phyloP scores from a whole-genome alignment of 2,113 vertebrate genomes.

The Cryptomyrus ogoouensis region DNA sequence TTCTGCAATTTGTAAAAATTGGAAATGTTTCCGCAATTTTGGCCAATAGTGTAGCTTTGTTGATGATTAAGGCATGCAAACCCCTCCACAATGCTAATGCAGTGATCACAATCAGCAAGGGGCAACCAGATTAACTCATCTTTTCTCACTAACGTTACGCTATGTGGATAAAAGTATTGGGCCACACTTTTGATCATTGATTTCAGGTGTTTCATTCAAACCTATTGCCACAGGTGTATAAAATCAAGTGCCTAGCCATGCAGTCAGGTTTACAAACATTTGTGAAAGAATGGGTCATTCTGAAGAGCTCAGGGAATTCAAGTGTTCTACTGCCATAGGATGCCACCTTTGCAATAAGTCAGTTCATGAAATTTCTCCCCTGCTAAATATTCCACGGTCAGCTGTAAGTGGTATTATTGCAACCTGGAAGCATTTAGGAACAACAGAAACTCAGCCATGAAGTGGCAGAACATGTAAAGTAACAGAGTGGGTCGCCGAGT shows the following conservation, averaged over 20 bases:
- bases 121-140: not conserved
- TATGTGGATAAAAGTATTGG: not conserved
- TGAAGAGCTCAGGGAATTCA: no score
- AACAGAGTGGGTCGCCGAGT: no score
- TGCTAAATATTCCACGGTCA: no score
- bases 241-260: not conserved
- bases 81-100: not conserved
- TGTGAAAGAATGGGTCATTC: no score
- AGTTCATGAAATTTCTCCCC: no score
- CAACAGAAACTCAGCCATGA: not conserved
- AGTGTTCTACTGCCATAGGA: no score
- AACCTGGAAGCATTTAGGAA: no score
- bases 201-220: not conserved
- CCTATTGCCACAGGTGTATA: not conserved
- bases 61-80: not conserved
- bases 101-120: not conserved
- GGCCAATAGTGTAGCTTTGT: not conserved
- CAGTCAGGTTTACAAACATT: no score
- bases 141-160: not conserved
- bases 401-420: no score
- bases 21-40: not conserved
- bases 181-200: not conserved
- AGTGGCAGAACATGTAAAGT: not conserved
- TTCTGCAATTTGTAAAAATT: not conserved
- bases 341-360: no score